These are phyloP conservation scores for Crematogaster levior DNA, from an alignment of 2,888 invertebrate species.

Conservation along the genomic window DNA sequence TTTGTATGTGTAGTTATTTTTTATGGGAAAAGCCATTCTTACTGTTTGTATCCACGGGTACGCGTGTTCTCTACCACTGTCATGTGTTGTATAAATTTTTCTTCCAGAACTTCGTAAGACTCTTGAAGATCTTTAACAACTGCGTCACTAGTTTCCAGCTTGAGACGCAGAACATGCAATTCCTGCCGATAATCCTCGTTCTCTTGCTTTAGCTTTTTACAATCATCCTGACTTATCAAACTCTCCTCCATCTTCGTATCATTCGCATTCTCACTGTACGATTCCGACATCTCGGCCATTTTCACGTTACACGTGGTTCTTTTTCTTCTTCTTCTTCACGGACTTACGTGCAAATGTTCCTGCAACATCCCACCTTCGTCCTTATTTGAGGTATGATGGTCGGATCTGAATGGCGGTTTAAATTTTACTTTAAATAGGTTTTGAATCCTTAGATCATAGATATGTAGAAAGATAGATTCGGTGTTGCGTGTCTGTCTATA, in stretches of 20 bases:
- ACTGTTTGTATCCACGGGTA: constrained; percentile 23
- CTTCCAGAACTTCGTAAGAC: constrained; percentile 67
- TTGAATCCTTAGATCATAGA: background rate
- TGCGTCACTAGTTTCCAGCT: constrained; percentile 63
- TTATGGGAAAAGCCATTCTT: background rate
- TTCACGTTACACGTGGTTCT: too few relatives aligned
- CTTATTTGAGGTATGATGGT: too few relatives aligned
- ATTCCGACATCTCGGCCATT: background rate
- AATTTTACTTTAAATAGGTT: too few relatives aligned
- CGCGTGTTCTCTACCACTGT: background rate
- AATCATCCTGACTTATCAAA: background rate
- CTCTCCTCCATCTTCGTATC: constrained; percentile 6
- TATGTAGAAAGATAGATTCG: background rate
- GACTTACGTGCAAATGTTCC: too few relatives aligned
- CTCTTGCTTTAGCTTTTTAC: constrained; percentile 41
- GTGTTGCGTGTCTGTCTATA: too few relatives aligned
- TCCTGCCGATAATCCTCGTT: constrained; percentile 74
- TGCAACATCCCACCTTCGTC: too few relatives aligned
- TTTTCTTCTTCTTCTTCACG: background rate
- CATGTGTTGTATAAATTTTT: too few relatives aligned
- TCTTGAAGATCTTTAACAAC: constrained; percentile 73
- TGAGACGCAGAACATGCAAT: constrained; percentile 69
- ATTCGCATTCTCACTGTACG: background rate
- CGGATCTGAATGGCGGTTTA: background rate
- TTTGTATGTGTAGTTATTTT: background rate